Percentiles rank a stretch among this genome's conserved stretches.
These are phyloP conservation scores for Galago senegalensis DNA, from an alignment of 2,797 vertebrate genomes.

Conservation along the genomic window DNA sequence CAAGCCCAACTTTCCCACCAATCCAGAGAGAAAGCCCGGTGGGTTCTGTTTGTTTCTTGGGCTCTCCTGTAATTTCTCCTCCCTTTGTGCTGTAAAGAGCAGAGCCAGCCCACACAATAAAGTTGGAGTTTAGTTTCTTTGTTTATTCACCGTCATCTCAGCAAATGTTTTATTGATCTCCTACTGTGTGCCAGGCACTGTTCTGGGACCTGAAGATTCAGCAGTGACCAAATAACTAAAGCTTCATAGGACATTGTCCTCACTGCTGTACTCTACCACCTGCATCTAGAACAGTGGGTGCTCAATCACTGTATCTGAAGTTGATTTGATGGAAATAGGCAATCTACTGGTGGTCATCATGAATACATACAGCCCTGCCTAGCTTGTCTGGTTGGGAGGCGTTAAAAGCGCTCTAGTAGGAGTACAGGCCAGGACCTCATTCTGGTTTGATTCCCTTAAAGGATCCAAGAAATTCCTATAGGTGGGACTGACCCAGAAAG, in stretches of 20 bases:
- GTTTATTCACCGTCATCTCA: constrained; percentile 12
- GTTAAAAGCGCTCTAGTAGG: not conserved
- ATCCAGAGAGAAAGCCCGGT: not conserved
- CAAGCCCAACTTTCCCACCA: not conserved
- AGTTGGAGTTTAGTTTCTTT: not conserved
- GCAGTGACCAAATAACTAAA: not conserved
- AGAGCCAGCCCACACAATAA: not conserved
- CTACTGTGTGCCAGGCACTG: not conserved
- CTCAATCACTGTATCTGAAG: not conserved
- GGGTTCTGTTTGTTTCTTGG: not conserved
- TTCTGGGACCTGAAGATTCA: constrained; percentile 9
- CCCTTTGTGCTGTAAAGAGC: not conserved
- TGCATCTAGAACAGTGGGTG: not conserved
- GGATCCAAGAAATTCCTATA: not conserved
- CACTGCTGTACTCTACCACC: not conserved
- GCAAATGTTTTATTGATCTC: not conserved
- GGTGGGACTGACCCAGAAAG: not conserved
- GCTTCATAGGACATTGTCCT: not conserved
- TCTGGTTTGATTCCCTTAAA: constrained; percentile 49
- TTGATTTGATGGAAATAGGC: not conserved
- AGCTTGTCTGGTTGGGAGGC: not conserved
- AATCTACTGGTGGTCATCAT: not conserved
- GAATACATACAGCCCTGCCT: too few relatives aligned
- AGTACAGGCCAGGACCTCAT: not conserved
- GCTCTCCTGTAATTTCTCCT: not conserved